Evolutionary conservation across 2,113 vertebrate genomes (phyloP), one percentile per base, ranked within the genome.

Genomic region (Emydura subglobosa): DNA sequence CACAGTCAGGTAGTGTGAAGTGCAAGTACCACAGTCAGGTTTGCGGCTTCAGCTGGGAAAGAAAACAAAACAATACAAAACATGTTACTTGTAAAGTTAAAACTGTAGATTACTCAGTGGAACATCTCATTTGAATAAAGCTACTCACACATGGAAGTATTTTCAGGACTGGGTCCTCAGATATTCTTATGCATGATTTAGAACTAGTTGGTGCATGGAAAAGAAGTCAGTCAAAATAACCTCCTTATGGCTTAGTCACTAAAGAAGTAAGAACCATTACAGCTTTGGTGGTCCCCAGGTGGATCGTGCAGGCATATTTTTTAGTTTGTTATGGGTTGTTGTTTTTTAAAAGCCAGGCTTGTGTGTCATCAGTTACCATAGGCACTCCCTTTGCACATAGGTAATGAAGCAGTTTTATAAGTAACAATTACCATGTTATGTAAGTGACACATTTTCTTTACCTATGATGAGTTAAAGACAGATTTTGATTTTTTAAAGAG

Each of bases 391-490:
- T 24, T 1, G 42, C 7, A 78, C 22, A 44, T 47, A 22, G 74
- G 25, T 47, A 47, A 7, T 16, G 11, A 44, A 44, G 42, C 10
- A 27, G 14, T 76, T 74, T 10, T 27, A 22, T 76, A 76, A 10
- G 5, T 47, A 27, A 29, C 42, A 14, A 27, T 78, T 47, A 78
- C 74, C n/a, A 39, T 39, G n/a, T 39, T 39, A 74, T 79, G 87
- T 86, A 54, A 72, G 47, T 83, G 31, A 68, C 79, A 49, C 82
- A 87, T 96, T 95, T 97, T 68, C 92, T 90, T 90, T 90, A 51
- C 13, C 50, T 79, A 88, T 97, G 91, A 95, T 93, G 96, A 97
- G 39, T 53, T 89, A 92, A 80, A 94, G 94, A 93, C 50, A 95
- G 85, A 19, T 21, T 72, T 95, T 93, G 90, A 93, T 95, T 95